These are phyloP conservation scores for Sipha flava DNA, from an alignment of 1,140 invertebrate genomes.

Conservation along the genomic window DNA sequence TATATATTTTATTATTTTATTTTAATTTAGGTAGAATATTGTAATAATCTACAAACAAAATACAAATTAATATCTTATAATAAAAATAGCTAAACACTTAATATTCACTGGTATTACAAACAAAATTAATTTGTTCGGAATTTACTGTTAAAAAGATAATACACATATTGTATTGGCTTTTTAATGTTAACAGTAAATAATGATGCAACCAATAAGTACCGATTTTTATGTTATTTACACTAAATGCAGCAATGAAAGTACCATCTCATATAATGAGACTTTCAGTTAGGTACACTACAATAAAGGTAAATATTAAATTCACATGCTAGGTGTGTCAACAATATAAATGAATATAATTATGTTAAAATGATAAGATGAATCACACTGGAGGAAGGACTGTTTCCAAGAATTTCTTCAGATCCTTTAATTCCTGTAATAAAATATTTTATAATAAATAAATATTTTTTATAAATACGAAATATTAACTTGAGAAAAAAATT, in stretches of 20 bases:
- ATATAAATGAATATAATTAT: background rate
- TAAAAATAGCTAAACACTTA: background rate
- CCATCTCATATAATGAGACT: background rate
- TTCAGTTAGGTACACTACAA: conserved; percentile 5
- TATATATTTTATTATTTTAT: background rate
- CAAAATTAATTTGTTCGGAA: background rate
- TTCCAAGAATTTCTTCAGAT: conserved; percentile 47
- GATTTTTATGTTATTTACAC: conserved; percentile 3
- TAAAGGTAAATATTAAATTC: background rate
- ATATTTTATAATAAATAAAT: background rate
- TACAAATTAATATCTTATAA: background rate
- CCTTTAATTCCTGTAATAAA: conserved; percentile 46
- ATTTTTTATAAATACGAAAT: too few relatives aligned
- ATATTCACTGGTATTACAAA: background rate
- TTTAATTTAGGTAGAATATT: background rate
- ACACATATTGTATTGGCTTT: background rate
- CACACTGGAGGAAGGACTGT: conserved; percentile 40
- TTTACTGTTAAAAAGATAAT: background rate
- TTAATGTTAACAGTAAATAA: background rate
- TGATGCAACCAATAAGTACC: background rate
- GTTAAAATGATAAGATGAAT: background rate
- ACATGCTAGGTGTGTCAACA: background rate
- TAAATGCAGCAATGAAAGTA: background rate
- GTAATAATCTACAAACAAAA: background rate
- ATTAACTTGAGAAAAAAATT: too few relatives aligned